Percentiles rank a stretch among this genome's conserved stretches.
phyloP scores from a whole-genome alignment of 2,888 invertebrate genomes.

The Lissocephala sabroskyi region DNA sequence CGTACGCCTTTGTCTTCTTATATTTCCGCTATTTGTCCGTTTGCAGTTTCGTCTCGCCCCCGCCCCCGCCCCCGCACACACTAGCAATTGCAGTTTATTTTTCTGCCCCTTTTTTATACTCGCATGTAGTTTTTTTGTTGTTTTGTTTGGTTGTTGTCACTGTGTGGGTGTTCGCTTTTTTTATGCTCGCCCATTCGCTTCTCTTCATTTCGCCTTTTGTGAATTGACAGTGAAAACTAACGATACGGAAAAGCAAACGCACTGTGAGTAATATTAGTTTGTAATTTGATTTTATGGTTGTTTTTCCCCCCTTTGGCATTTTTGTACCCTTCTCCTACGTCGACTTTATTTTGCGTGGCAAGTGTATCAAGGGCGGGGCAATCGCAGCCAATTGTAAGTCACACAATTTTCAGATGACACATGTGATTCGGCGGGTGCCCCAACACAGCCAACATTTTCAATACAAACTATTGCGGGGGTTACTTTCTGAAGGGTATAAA shows the following conservation, averaged over 20 bases:
- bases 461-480: too few relatives aligned
- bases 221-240: conserved; percentile 70
- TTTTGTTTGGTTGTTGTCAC: too few relatives aligned
- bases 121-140: too few relatives aligned
- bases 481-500: too few relatives aligned
- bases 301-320: conserved; percentile 9
- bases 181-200: too few relatives aligned
- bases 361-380: background rate
- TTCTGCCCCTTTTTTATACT: too few relatives aligned
- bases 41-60: conserved; percentile 34
- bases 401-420: too few relatives aligned
- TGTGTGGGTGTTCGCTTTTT: too few relatives aligned
- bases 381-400: conserved; percentile 30
- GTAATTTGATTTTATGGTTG: conserved; percentile 59
- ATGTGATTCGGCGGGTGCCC: too few relatives aligned
- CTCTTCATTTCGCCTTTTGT: conserved; percentile 34
- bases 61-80: background rate
- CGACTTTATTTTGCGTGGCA: background rate
- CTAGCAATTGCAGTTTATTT: too few relatives aligned
- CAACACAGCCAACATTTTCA: too few relatives aligned
- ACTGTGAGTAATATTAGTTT: conserved; percentile 65
- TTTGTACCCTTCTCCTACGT: background rate
- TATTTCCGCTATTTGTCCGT: conserved; percentile 40
- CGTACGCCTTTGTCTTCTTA: conserved; percentile 36
- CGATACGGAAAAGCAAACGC: conserved; percentile 68